Base-by-base conservation (phyloP, 2,888 invertebrate species). In the Stramonita haemastoma region DNA sequence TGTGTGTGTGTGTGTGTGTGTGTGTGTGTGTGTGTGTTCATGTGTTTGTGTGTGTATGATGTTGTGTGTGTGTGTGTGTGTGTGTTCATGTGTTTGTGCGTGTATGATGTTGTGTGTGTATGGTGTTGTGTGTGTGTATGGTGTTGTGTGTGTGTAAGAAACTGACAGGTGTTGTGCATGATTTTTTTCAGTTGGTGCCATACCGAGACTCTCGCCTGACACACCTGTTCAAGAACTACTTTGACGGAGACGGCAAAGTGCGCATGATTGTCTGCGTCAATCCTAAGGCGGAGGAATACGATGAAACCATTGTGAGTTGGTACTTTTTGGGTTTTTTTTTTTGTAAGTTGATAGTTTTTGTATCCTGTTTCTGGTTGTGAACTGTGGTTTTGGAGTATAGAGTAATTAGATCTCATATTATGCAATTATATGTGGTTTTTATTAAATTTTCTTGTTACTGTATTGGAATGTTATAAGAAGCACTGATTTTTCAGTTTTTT, bases 231-330 rank as follows among this genome's bases (percentile, higher is more conserved):
- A 99, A 99, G 96, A 99, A 98, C 95, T 99, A 98, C 96, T 99
- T 99, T 95, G 99, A 99, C 95, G 99, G 99, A 0, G 98, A 99
- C 95, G 99, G 99, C 0, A 98, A 98, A 94, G 98, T 99, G 0
- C 97, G 98, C 90, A 99, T 99, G 99, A 97, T 99, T 91, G 98
- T 99, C 13, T 99, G 99, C 95, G 97, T 98, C 11, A 99, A 99
- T 96, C 99, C 99, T 0, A 97, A 98, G 89, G 97, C 97, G 4
- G 98, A 98, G 90, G 99, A 99, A 95, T 99, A 98, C 94, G 99
- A 99, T 96, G 99, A 99, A 96, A 99, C 98, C 90, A 96, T 98
- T 95, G 98, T 98, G 96, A 96, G 97, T 96, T 29, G 70, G 0
- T 83, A 17, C 26, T 5, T 46, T 15, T 83, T 17, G 46, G 29